Conservation (phyloP, 2,888 invertebrate species). For the Trissoscelio sp. region DNA sequence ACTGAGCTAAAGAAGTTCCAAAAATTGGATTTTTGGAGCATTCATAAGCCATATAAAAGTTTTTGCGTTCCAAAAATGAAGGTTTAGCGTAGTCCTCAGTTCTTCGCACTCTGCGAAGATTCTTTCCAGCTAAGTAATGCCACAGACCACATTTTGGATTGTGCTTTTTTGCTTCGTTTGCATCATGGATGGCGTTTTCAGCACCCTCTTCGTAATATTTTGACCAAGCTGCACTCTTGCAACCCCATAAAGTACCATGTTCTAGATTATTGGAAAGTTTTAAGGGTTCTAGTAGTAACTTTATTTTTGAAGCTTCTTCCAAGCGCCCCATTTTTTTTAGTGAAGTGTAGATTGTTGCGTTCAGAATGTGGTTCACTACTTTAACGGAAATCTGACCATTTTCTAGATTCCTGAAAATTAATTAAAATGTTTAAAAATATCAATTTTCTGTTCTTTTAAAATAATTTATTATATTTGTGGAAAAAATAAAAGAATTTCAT, state of each 20-base stretch:
- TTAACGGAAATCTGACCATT: conserved; percentile 29
- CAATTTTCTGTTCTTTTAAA: no score
- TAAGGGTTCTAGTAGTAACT: neutral
- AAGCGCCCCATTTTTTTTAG: neutral
- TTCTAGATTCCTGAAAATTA: conserved; percentile 32
- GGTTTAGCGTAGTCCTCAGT: neutral
- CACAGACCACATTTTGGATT: conserved; percentile 46
- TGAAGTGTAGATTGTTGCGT: conserved; percentile 12
- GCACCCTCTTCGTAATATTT: conserved; percentile 49
- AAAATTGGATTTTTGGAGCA: conserved; percentile 22
- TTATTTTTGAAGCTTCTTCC: conserved; percentile 1
- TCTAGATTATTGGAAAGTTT: neutral
- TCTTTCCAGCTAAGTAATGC: conserved; percentile 26
- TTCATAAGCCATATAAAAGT: conserved; percentile 43
- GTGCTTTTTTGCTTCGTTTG: conserved; percentile 19
- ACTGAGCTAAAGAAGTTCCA: conserved; percentile 32
- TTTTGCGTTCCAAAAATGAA: neutral
- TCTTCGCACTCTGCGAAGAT: conserved; percentile 26
- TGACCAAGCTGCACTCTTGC: conserved; percentile 44
- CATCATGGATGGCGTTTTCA: neutral
- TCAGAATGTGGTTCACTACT: conserved; percentile 14
- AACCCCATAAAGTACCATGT: conserved; percentile 40
- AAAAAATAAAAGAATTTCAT: no score
- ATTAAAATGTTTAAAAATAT: no score
- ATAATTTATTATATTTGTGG: no score